Conservation (phyloP, 2,113 vertebrate genomes). For the Boleophthalmus pectinirostris region DNA sequence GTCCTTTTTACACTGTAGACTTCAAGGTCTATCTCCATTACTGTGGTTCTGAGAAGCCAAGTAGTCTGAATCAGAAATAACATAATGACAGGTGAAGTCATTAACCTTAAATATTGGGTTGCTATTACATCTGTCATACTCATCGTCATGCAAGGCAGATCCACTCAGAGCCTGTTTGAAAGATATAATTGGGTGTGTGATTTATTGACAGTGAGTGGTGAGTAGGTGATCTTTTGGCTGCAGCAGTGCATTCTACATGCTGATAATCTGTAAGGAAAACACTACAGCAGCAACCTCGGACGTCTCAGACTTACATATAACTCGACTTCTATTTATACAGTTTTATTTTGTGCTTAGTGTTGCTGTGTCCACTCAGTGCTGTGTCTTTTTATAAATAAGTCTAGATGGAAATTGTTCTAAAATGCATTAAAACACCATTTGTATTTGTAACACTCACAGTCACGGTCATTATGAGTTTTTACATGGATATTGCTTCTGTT, state of each 20-base stretch:
- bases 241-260: conserved; percentile 31
- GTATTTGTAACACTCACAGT: background rate
- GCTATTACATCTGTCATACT: background rate
- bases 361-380: background rate
- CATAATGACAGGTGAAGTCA: conserved; percentile 3
- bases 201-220: conserved; percentile 26
- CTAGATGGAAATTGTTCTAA: background rate
- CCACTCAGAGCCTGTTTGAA: background rate
- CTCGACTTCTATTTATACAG: conserved; percentile 6
- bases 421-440: background rate
- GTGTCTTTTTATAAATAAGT: background rate
- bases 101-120: background rate
- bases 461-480: background rate
- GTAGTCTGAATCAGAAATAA: background rate
- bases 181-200: conserved; percentile 44
- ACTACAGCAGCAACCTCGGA: background rate
- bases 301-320: conserved; percentile 4
- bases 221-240: conserved; percentile 38
- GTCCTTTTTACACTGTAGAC: no score
- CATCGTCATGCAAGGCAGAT: background rate
- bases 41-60: background rate
- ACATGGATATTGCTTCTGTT: no score
- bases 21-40: background rate
- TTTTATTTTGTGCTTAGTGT: background rate
- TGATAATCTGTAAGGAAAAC: conserved; percentile 51